Evolutionary conservation across 2,888 invertebrate genomes (phyloP).

Genomic region (Chymomyza procnemis): DNA sequence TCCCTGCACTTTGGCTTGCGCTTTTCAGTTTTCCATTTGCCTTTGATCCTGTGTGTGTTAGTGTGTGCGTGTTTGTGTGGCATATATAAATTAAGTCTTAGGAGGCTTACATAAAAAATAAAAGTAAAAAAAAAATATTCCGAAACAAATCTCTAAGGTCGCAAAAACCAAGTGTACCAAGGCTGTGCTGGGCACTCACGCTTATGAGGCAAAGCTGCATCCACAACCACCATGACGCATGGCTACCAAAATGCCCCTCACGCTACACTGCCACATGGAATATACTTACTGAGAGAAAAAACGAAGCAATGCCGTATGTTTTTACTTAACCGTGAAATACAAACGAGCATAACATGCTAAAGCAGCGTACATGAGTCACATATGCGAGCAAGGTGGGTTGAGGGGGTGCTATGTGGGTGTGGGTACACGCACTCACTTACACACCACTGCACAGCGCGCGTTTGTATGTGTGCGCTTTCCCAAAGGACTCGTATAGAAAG

Average conservation of each 20-base stretch:
- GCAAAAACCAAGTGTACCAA: constrained; percentile 5
- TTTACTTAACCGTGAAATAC: constrained; percentile 50
- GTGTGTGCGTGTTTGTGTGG: constrained; percentile 31
- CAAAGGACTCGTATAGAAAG: constrained; percentile 42
- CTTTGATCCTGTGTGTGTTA: constrained; percentile 2
- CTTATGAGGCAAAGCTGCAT: background rate
- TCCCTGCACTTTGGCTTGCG: background rate
- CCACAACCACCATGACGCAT: background rate
- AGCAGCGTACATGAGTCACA: constrained; percentile 9
- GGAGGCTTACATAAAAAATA: constrained; percentile 33
- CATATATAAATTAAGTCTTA: constrained; percentile 44
- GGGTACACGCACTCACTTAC: background rate
- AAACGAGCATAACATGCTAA: constrained; percentile 33
- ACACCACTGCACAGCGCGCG: background rate
- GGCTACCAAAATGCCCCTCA: background rate
- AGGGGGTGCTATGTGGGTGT: background rate
- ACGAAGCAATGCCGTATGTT: constrained; percentile 39
- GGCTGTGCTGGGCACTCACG: background rate
- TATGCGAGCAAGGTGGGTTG: background rate
- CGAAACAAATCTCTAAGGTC: constrained; percentile 45
- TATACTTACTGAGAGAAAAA: constrained; percentile 1
- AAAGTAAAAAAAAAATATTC: constrained; percentile 15
- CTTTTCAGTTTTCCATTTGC: constrained; percentile 1
- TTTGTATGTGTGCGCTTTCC: constrained; percentile 23
- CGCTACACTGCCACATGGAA: background rate